A percentile compares a stretch with the other conserved stretches of the same genome.
Conservation (phyloP, 2,797 vertebrate genomes). For the Brotula barbata region DNA sequence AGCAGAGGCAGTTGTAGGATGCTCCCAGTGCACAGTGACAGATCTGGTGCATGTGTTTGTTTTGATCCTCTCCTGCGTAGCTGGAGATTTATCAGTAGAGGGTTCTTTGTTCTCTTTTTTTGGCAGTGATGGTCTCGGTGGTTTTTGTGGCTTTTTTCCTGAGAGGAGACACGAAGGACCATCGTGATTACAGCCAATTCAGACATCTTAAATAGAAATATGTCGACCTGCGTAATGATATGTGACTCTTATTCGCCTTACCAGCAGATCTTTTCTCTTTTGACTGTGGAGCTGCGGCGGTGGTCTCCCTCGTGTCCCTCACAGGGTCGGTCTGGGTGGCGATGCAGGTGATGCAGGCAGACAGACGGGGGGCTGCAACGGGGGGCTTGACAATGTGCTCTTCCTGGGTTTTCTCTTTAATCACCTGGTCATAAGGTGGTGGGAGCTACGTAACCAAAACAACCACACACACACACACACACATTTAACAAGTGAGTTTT, state of each 20-base stretch:
- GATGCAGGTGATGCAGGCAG: constrained; percentile 78
- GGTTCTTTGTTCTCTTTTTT: constrained; percentile 35
- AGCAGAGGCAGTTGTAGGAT: constrained; percentile 7
- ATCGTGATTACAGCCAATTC: neutral
- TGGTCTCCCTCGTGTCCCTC: constrained; percentile 58
- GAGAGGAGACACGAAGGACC: constrained; percentile 44
- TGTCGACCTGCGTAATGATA: neutral
- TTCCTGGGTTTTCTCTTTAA: constrained; percentile 90
- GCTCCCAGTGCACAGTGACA: constrained; percentile 64
- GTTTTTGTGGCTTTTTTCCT: constrained; percentile 83
- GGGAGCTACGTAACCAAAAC: constrained; percentile 81
- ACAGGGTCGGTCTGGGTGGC: constrained; percentile 89
- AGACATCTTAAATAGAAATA: neutral
- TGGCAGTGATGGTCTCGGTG: constrained; percentile 77
- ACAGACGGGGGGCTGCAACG: constrained; percentile 78
- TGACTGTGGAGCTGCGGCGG: constrained; percentile 68
- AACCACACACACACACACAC: constrained; percentile 14
- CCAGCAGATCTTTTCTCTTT: constrained; percentile 67
- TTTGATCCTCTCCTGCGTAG: neutral
- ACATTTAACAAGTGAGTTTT: neutral
- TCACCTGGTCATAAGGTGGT: constrained; percentile 94
- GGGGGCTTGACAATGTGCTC: constrained; percentile 81
- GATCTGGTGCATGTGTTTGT: constrained; percentile 42
- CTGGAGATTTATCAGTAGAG: constrained; percentile 1
- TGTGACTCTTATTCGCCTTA: constrained; percentile 40